Percentiles rank a stretch among this genome's conserved stretches.
Evolutionary conservation across 2,888 invertebrate species (phyloP).

Genomic region (Trissolcus brochymenae): DNA sequence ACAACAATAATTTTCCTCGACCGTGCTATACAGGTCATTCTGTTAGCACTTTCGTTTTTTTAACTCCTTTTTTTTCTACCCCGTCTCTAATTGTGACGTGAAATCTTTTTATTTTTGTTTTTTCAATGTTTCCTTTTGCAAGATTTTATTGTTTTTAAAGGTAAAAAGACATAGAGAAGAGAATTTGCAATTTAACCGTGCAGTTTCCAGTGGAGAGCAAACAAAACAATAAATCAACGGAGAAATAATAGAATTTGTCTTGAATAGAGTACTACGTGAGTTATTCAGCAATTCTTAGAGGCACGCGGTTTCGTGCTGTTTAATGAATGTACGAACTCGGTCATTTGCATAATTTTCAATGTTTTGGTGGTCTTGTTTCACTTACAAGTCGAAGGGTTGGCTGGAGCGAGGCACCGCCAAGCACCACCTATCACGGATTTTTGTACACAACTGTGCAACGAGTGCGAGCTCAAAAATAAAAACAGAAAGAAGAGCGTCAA

Average conservation of each 20-base stretch:
- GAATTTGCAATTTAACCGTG: slow-evolving; percentile 1
- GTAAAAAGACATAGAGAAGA: not conserved
- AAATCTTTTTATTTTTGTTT: too few species aligned
- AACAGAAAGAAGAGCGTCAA: slow-evolving; percentile 16
- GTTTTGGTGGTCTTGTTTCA: slow-evolving; percentile 64
- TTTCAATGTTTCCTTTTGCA: too few species aligned
- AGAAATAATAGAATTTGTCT: slow-evolving; percentile 40
- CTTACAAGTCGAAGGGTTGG: slow-evolving; percentile 59
- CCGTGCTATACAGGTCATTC: too few species aligned
- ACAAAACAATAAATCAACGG: slow-evolving; percentile 9
- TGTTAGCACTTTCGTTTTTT: too few species aligned
- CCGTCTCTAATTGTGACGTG: not conserved
- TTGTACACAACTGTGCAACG: slow-evolving; percentile 40
- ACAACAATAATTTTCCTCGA: too few species aligned
- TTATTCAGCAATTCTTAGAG: slow-evolving; percentile 38
- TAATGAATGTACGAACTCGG: slow-evolving; percentile 66
- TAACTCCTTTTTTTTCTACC: not conserved
- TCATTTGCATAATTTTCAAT: slow-evolving; percentile 72
- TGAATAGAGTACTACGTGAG: slow-evolving; percentile 24
- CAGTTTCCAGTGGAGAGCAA: slow-evolving; percentile 1
- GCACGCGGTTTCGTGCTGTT: slow-evolving; percentile 58
- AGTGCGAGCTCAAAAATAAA: slow-evolving; percentile 10
- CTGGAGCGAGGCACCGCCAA: slow-evolving; percentile 71
- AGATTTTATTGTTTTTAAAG: too few species aligned
- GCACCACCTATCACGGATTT: slow-evolving; percentile 66